phyloP scores from a whole-genome alignment of 2,113 vertebrate genomes.

The Cavia aperea region DNA sequence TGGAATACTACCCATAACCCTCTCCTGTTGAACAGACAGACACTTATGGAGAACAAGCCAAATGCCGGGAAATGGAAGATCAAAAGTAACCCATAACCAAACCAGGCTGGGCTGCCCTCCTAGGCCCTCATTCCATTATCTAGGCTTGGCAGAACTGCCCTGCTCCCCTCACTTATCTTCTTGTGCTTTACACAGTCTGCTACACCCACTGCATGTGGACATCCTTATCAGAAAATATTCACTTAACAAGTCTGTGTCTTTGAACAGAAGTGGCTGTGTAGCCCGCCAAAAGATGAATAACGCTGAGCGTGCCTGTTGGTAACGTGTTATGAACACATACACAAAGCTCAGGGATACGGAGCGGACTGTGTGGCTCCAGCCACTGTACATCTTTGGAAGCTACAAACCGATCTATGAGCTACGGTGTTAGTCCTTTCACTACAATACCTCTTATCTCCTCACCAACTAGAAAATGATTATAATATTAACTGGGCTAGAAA shows the following conservation, averaged over 20 bases:
- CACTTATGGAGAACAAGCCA: background rate
- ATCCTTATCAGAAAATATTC: slow-evolving; percentile 63
- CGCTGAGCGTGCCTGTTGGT: background rate
- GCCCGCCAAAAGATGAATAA: slow-evolving; percentile 52
- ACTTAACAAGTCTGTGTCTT: slow-evolving; percentile 41
- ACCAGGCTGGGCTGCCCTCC: background rate
- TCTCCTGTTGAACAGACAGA: background rate
- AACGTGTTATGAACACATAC: background rate
- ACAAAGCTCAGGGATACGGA: background rate
- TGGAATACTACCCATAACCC: background rate
- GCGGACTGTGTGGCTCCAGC: background rate
- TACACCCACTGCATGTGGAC: slow-evolving; percentile 49
- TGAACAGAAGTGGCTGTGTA: slow-evolving; percentile 40
- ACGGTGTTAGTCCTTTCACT: background rate
- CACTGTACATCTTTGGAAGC: background rate
- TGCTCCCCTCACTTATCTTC: slow-evolving; percentile 49
- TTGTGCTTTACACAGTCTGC: slow-evolving; percentile 10
- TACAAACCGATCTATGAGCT: background rate
- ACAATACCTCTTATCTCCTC: background rate
- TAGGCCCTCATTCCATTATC: slow-evolving; percentile 50
- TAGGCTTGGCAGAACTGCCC: slow-evolving; percentile 41
- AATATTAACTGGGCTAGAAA: background rate
- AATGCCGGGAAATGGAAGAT: background rate
- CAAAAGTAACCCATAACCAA: background rate
- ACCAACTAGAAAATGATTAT: background rate